These are phyloP conservation scores for Neomonachus schauinslandi DNA, from an alignment of 2,113 vertebrate genomes.

Conservation along the genomic window DNA sequence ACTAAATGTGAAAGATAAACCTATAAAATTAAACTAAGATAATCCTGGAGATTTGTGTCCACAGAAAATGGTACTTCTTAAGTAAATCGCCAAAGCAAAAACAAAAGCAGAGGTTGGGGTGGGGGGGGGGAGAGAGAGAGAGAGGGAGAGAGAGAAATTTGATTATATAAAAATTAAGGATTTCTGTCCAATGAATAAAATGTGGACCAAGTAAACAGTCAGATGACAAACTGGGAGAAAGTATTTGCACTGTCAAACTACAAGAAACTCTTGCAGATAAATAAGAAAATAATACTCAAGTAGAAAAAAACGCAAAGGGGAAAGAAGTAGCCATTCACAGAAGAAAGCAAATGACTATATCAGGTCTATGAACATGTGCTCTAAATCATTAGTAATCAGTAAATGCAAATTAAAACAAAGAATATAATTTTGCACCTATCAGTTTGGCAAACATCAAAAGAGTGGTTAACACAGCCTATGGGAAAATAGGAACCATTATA, in stretches of 20 bases:
- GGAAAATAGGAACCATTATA: neutral
- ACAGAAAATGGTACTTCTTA: neutral
- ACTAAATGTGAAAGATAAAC: constrained; percentile 39
- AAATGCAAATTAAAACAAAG: constrained; percentile 19
- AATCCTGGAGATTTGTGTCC: neutral
- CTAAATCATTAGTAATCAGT: neutral
- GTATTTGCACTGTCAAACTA: neutral
- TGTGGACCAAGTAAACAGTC: neutral
- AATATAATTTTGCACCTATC: neutral
- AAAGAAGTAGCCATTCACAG: constrained; percentile 7
- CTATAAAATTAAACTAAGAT: neutral
- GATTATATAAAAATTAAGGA: constrained; percentile 7
- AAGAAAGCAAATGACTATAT: constrained; percentile 11
- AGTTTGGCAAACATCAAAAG: neutral
- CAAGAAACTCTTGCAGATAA: neutral
- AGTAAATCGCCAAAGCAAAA: constrained; percentile 1
- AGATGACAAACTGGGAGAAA: neutral
- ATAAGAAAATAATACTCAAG: neutral
- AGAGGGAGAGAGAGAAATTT: neutral
- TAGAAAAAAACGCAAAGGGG: constrained; percentile 26
- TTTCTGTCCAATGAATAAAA: constrained; percentile 38
- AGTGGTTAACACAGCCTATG: neutral
- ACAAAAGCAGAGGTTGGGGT: neutral
- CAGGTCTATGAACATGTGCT: neutral
- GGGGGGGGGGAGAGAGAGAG: too few relatives aligned